Evolutionary conservation across 30 jellyfish, hydroid and myxozoan genomes (phyloP).

Genomic region (Cassiopea xamachana): DNA sequence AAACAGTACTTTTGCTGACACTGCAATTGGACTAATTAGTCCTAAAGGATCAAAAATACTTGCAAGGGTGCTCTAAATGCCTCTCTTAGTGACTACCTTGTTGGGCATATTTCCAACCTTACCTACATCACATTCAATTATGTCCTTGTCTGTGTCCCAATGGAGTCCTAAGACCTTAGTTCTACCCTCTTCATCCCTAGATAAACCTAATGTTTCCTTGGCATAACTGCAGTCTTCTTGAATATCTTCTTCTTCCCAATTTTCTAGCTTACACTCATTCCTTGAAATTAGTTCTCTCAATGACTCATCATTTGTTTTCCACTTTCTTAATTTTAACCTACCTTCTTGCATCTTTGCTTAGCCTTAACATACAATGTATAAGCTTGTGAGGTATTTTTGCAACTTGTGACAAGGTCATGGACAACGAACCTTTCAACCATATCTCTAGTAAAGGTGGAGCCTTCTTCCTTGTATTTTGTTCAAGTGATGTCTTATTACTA

Average conservation of each 20-base stretch:
- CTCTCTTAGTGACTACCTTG: slow-evolving; percentile 40
- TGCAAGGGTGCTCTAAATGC: slow-evolving; percentile 49
- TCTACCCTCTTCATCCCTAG: not conserved
- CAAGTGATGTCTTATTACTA: no score
- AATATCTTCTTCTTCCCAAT: no score
- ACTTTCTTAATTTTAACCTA: not conserved
- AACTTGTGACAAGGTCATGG: no score
- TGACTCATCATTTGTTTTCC: slow-evolving; percentile 37
- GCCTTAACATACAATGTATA: no score
- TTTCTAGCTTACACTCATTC: no score
- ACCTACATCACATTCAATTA: slow-evolving; percentile 22
- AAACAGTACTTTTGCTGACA: slow-evolving; percentile 19
- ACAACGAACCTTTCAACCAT: no score
- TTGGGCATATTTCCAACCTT: slow-evolving; percentile 7
- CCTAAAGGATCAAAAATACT: slow-evolving; percentile 46
- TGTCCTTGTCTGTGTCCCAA: slow-evolving; percentile 52
- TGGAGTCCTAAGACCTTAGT: slow-evolving; percentile 50
- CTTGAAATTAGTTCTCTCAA: not conserved
- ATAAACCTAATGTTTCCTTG: not conserved
- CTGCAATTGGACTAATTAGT: slow-evolving; percentile 36
- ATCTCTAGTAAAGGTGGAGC: no score
- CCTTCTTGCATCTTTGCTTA: no score
- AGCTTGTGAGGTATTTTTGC: no score
- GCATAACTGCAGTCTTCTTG: no score
- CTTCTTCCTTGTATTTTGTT: no score